These are phyloP conservation scores for Lucilia sericata DNA, from an alignment of 1,140 invertebrate genomes.

Conservation along the genomic window DNA sequence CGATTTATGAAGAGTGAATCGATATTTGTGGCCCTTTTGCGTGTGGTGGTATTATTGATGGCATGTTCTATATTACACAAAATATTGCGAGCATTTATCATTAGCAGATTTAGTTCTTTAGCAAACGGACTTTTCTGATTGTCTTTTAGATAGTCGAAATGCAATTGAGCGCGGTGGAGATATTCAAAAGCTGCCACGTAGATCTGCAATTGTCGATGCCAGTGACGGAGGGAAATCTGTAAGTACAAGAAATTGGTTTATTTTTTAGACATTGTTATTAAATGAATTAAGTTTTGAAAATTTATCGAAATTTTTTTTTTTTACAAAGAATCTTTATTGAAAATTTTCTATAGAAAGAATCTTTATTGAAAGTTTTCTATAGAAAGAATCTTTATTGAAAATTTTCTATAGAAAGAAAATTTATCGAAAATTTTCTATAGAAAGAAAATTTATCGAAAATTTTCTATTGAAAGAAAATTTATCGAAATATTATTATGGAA, in stretches of 20 bases:
- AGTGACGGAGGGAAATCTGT: constrained; percentile 54
- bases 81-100: constrained; percentile 47
- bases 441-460: too few relatives aligned
- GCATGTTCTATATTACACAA: constrained; percentile 57
- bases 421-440: too few relatives aligned
- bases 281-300: too few relatives aligned
- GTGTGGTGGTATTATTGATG: constrained; percentile 52
- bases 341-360: too few relatives aligned
- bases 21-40: neutral
- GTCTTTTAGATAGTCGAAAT: constrained; percentile 52
- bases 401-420: too few relatives aligned
- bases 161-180: constrained; percentile 52
- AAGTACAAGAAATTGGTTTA: constrained; percentile 29
- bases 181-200: constrained; percentile 60
- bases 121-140: constrained; percentile 48
- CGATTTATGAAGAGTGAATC: constrained; percentile 15
- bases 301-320: too few relatives aligned
- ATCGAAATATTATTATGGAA: too few relatives aligned
- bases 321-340: too few relatives aligned
- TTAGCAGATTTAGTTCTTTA: constrained; percentile 50
- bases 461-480: too few relatives aligned
- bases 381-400: too few relatives aligned
- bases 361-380: too few relatives aligned
- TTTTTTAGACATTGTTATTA: neutral
- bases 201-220: constrained; percentile 57